Conservation (phyloP, 2,797 vertebrate species). For the Serranus cabrilla region DNA sequence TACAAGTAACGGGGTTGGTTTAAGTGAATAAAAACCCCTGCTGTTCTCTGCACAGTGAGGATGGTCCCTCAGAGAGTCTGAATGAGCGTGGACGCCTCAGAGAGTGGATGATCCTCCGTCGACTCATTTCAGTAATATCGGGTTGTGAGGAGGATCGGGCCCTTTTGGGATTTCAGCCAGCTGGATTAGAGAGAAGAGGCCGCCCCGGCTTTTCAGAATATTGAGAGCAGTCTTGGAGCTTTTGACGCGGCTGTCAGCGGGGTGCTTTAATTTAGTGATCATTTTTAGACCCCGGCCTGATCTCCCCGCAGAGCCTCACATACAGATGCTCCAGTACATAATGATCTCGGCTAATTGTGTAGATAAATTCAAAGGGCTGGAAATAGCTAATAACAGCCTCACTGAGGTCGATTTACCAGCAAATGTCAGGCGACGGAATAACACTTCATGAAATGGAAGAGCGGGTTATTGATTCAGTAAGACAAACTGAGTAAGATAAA, state of each 20-base stretch:
- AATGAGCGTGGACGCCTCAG: conserved; percentile 17
- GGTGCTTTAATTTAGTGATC: conserved; percentile 58
- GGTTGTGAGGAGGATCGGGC: conserved; percentile 30
- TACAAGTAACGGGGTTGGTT: conserved; percentile 13
- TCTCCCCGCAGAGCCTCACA: conserved; percentile 33
- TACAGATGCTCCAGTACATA: conserved; percentile 17
- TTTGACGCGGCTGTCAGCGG: conserved; percentile 41
- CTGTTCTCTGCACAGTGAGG: conserved; percentile 28
- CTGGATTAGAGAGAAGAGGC: conserved; percentile 45
- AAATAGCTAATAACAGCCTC: conserved; percentile 49
- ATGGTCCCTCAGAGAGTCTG: conserved; percentile 25
- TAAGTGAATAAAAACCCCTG: conserved; percentile 7
- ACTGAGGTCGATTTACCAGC: conserved; percentile 42
- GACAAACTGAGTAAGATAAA: conserved; percentile 51
- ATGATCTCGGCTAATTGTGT: conserved; percentile 49
- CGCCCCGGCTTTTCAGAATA: conserved; percentile 31
- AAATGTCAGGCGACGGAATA: conserved; percentile 60
- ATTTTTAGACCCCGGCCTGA: conserved; percentile 45
- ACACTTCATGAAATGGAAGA: conserved; percentile 54
- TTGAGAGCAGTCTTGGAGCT: conserved; percentile 22
- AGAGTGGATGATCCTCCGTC: conserved; percentile 48
- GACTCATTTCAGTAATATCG: conserved; percentile 44
- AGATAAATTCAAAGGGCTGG: conserved; percentile 50
- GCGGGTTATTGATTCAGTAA: conserved; percentile 54
- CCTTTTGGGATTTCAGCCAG: conserved; percentile 31